Evolutionary conservation across 2,888 invertebrate genomes (phyloP), one percentile per base, ranked within the genome.

Genomic region (Eumerus sabulonum): DNA sequence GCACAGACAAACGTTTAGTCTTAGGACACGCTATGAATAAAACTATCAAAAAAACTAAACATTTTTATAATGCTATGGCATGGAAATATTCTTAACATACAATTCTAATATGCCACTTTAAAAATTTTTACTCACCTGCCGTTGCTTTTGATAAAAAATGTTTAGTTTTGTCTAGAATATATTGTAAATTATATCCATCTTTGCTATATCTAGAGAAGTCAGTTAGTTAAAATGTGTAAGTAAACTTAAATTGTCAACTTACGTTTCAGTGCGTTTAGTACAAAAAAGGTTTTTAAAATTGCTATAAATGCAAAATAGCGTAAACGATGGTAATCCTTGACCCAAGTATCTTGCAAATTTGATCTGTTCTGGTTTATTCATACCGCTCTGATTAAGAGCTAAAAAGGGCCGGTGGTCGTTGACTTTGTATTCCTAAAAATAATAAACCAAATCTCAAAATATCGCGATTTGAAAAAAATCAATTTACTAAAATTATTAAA

Each of bases 291-390:
- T 88, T 84, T 88, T 88, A 85, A 88, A 88, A 84, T 88, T 88
- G 86, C 89, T 88, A 85, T 88, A 88, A 88, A 88, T 88, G 88
- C 88, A 88, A 83, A 88, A 88, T 72, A 88, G 85, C 73, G 88
- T 88, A 83, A 88, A 88, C 81, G 88, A 87, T 79, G 88, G 89
- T 82, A 88, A 84, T 57, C 89, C 89, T 84, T 86, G 89, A 63
- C 88, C 88, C 84, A 88, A 85, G 85, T 87, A 88, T 82, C 88
- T 86, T 51, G 88, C 88, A 84, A 88, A 88, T 85, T 88, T 88
- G 19, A 88, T 88, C 85, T 88, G 88, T 84, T 88, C 88, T 47
- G 88, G 87, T 82, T 88, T 88, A 73, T 87, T 88, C 82, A 88
- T 86, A 77, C 88, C 88, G 83, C 88, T 88, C 81, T 88, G 88